These are phyloP conservation scores for Belonocnema kinseyi DNA, from an alignment of 1,140 invertebrate genomes.

Conservation along the genomic window DNA sequence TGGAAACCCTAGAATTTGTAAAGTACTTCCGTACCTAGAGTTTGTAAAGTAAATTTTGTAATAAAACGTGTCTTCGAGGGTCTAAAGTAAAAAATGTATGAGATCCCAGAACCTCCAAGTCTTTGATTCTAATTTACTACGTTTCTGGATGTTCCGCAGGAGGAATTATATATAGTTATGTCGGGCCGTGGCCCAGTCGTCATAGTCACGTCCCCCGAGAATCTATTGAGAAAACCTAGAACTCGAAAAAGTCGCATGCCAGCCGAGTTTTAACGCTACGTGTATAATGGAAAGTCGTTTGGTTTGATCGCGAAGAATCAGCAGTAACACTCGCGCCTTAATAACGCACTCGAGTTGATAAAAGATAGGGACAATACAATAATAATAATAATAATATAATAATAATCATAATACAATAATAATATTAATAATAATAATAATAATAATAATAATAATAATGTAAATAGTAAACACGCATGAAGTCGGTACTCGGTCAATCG, in stretches of 20 bases:
- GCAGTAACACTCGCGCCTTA: conserved; percentile 31
- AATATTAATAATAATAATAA: conserved; percentile 64
- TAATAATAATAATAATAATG: conserved; percentile 66
- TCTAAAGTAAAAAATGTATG: neutral
- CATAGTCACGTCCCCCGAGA: conserved; percentile 1
- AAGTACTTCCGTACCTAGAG: too few relatives aligned
- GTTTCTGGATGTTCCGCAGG: neutral
- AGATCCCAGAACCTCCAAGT: neutral
- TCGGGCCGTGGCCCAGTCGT: neutral
- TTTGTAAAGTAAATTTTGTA: too few relatives aligned
- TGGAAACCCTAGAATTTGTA: too few relatives aligned
- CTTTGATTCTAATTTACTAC: neutral
- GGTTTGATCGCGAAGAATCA: conserved; percentile 44
- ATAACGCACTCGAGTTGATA: conserved; percentile 32
- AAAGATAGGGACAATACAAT: conserved; percentile 36
- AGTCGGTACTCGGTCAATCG: conserved; percentile 53
- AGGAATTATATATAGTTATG: neutral
- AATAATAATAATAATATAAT: conserved; percentile 43
- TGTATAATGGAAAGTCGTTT: conserved; percentile 23
- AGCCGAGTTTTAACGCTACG: conserved; percentile 7
- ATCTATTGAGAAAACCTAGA: neutral
- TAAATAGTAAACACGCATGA: conserved; percentile 70
- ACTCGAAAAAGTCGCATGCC: neutral
- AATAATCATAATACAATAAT: conserved; percentile 59
- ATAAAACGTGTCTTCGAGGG: neutral